Evolutionary conservation across 2,797 vertebrate species (phyloP).

Genomic region (Aratinga solstitialis): DNA sequence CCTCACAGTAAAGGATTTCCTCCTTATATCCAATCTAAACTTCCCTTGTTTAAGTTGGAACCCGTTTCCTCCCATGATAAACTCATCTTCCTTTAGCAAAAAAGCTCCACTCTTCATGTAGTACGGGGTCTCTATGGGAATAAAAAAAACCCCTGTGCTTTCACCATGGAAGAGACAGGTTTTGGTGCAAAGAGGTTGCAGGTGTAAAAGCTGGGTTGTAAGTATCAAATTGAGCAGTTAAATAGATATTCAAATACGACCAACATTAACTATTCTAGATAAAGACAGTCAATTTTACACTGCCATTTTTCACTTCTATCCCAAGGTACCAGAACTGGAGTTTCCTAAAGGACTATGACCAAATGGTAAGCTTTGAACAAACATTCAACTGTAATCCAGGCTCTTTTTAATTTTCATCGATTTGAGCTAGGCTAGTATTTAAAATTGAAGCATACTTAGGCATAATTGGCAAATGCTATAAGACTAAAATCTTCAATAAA

Average conservation of each 20-base stretch:
- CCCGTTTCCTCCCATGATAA: background rate
- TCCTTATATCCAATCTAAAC: too few relatives aligned
- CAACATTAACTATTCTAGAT: background rate
- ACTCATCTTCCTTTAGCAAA: background rate
- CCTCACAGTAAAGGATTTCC: too few relatives aligned
- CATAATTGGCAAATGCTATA: background rate
- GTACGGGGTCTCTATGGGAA: background rate
- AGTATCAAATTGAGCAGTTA: background rate
- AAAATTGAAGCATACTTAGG: background rate
- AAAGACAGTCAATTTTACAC: background rate
- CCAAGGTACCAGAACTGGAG: slow-evolving; percentile 86
- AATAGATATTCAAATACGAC: background rate
- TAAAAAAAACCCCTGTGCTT: background rate
- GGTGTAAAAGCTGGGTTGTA: background rate
- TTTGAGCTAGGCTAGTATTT: background rate
- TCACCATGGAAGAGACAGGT: background rate
- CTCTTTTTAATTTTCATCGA: background rate
- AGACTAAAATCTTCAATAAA: background rate
- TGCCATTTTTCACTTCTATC: slow-evolving; percentile 24
- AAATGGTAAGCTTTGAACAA: slow-evolving; percentile 76
- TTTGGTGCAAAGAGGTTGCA: background rate
- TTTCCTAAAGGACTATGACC: slow-evolving; percentile 84
- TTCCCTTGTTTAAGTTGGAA: too few relatives aligned
- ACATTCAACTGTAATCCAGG: background rate
- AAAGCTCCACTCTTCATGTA: background rate